Percentiles rank a stretch among this genome's conserved stretches.
phyloP scores from a whole-genome alignment of 2,797 vertebrate genomes.

The Trachops cirrhosus region DNA sequence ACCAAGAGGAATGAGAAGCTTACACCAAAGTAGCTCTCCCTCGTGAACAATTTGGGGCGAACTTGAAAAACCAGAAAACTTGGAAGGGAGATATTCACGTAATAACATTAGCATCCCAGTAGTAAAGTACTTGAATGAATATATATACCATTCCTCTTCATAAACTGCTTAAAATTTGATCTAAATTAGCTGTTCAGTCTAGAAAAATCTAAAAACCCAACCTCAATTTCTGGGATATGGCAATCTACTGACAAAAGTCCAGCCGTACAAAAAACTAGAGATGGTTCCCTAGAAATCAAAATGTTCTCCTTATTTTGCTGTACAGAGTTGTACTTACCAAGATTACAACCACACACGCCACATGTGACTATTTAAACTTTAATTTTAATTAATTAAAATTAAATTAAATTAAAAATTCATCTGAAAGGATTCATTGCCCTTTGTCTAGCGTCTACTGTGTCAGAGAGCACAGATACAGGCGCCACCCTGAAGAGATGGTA shows the following conservation, averaged over 20 bases:
- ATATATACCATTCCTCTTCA: neutral
- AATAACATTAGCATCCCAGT: neutral
- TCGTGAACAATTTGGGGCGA: neutral
- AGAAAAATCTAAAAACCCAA: neutral
- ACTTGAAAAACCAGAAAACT: neutral
- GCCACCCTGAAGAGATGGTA: neutral
- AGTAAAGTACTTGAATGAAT: neutral
- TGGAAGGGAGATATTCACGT: neutral
- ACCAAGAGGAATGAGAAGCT: neutral
- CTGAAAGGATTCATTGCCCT: rapidly evolving
- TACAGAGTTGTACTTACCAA: neutral
- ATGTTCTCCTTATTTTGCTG: neutral
- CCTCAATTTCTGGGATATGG: neutral
- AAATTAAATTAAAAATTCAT: neutral
- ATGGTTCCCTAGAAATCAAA: neutral
- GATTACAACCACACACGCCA: neutral
- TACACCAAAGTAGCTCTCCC: neutral
- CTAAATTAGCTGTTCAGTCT: neutral
- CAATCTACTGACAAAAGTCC: neutral
- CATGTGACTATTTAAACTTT: neutral
- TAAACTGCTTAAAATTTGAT: neutral
- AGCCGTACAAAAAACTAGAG: neutral
- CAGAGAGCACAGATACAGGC: neutral
- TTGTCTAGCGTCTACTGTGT: rapidly evolving
- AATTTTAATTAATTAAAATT: neutral